Evolutionary conservation across 2,888 invertebrate genomes (phyloP).

Genomic region (Bimastos eiseni): DNA sequence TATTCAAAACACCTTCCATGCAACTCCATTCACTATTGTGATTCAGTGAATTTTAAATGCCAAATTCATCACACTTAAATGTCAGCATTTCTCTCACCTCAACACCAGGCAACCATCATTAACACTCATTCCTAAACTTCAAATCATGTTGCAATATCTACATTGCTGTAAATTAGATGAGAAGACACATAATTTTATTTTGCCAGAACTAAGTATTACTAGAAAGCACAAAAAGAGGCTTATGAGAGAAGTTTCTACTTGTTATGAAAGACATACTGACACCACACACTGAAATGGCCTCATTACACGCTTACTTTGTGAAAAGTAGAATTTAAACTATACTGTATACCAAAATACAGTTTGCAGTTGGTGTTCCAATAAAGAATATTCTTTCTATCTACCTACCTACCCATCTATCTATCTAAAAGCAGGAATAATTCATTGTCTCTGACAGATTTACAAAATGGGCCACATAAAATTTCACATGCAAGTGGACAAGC

Average conservation of each 20-base stretch:
- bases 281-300: background rate
- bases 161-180: background rate
- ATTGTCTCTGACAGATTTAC: background rate
- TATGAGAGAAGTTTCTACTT: background rate
- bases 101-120: background rate
- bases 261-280: background rate
- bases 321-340: too few relatives aligned
- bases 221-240: background rate
- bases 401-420: too few relatives aligned
- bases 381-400: too few relatives aligned
- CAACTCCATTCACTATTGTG: background rate
- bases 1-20: background rate
- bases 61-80: background rate
- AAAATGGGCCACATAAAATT: conserved; percentile 13
- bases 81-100: background rate
- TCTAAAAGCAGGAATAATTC: background rate
- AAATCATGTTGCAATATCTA: background rate
- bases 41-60: conserved; percentile 2
- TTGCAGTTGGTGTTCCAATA: too few relatives aligned
- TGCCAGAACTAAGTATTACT: too few relatives aligned
- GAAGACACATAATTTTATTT: background rate
- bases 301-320: too few relatives aligned
- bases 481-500: background rate
- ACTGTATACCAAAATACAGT: too few relatives aligned
- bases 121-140: background rate